Conservation (phyloP, 64 coral and sea anemone species). For the Platygyra sinensis region DNA sequence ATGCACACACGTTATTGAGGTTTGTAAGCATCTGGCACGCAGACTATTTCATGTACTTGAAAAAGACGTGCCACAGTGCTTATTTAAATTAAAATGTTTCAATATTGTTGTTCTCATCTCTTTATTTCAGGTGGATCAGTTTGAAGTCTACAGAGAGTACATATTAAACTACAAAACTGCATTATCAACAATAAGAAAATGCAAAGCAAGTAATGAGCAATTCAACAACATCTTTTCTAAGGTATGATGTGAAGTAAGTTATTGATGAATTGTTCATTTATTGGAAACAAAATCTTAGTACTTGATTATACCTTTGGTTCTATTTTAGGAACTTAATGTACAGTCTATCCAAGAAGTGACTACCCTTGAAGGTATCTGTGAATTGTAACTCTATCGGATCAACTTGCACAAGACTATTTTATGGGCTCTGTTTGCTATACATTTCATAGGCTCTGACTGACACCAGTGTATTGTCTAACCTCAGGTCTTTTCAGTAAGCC, state of each 20-base stretch:
- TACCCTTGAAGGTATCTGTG: conserved; percentile 78
- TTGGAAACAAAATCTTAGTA: neutral
- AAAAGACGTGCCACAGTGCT: neutral
- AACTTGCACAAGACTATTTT: too few relatives aligned
- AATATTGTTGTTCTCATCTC: neutral
- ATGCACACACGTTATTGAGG: neutral
- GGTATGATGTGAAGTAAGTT: conserved; percentile 31
- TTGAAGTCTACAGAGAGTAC: conserved; percentile 87
- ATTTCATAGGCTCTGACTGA: neutral
- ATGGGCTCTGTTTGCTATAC: too few relatives aligned
- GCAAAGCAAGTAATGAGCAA: conserved; percentile 78
- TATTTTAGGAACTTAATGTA: conserved; percentile 66
- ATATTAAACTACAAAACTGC: conserved; percentile 89
- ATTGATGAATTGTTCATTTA: neutral
- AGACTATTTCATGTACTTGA: too few relatives aligned
- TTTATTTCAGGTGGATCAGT: conserved; percentile 77
- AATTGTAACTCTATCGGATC: too few relatives aligned
- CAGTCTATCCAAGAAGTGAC: conserved; percentile 71
- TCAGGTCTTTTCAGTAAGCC: conserved; percentile 89
- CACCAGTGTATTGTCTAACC: neutral
- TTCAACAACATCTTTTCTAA: conserved; percentile 94
- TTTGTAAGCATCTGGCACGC: too few relatives aligned
- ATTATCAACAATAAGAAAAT: conserved; percentile 77
- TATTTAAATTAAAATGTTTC: neutral
- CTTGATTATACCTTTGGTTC: neutral